Percentiles rank a stretch among this genome's conserved stretches.
These are phyloP conservation scores for Dipodomys merriami DNA, from an alignment of 2,113 vertebrate species.

Conservation along the genomic window DNA sequence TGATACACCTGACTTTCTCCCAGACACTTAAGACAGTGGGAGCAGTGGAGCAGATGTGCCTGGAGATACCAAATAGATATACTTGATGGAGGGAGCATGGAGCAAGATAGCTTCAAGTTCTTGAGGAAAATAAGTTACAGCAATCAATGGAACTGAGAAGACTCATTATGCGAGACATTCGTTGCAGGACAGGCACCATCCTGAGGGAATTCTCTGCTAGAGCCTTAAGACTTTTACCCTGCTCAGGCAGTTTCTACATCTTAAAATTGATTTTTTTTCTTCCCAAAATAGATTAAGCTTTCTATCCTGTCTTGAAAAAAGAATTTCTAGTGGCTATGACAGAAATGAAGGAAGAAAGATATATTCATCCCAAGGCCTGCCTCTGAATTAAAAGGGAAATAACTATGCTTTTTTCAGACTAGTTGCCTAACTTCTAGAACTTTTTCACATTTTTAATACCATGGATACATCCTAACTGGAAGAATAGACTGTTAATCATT, in stretches of 20 bases:
- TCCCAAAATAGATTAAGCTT: slow-evolving; percentile 43
- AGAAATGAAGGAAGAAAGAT: neutral
- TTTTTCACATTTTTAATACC: neutral
- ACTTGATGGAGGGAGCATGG: neutral
- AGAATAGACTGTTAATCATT: neutral
- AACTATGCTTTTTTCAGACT: neutral
- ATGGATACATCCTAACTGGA: neutral
- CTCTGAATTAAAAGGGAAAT: neutral
- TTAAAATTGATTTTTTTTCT: slow-evolving; percentile 54
- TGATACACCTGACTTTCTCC: neutral
- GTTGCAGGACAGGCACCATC: neutral
- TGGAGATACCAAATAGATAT: neutral
- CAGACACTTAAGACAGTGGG: neutral
- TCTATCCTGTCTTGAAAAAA: neutral
- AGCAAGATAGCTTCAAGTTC: neutral
- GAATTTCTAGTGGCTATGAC: slow-evolving; percentile 36
- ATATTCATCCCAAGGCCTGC: neutral
- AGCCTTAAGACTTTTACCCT: neutral
- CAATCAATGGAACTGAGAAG: neutral
- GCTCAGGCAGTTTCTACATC: neutral
- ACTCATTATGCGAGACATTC: neutral
- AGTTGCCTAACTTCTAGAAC: neutral
- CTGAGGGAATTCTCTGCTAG: slow-evolving; percentile 18
- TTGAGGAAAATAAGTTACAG: slow-evolving; percentile 20
- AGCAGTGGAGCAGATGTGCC: neutral